Conservation (phyloP, 2,888 invertebrate genomes). For the Drosophila kanekoi region DNA sequence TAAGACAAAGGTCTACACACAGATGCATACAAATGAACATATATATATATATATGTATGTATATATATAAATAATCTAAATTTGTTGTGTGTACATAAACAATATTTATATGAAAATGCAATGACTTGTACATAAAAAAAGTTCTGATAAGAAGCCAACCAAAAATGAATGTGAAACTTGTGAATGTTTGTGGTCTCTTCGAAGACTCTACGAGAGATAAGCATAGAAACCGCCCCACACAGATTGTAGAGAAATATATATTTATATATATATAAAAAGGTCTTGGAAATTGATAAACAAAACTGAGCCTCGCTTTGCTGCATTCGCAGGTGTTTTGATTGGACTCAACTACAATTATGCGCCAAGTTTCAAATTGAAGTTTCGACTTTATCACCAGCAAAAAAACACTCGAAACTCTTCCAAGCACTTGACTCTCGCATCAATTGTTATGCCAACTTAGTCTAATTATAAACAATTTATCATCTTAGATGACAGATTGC, state of each 20-base stretch:
- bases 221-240: not conserved
- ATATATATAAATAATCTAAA: constrained; percentile 26
- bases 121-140: not conserved
- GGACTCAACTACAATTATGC: not conserved
- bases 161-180: constrained; percentile 16
- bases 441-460: constrained; percentile 3
- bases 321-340: too few species aligned
- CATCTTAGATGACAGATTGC: not conserved
- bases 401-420: constrained; percentile 8
- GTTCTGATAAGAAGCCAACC: constrained; percentile 10
- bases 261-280: not conserved
- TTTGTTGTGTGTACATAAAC: not conserved
- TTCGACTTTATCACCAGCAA: constrained; percentile 1
- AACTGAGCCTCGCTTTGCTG: not conserved
- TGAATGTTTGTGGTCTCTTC: constrained; percentile 51
- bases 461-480: constrained; percentile 5
- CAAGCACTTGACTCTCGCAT: constrained; percentile 11
- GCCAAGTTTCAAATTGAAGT: not conserved
- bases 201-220: constrained; percentile 10
- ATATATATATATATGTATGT: not conserved
- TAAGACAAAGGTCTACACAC: constrained; percentile 1
- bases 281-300: constrained; percentile 1
- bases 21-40: constrained; percentile 5
- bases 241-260: not conserved
- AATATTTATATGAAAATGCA: constrained; percentile 16